Percentiles rank a stretch among this genome's conserved stretches.
phyloP scores from a whole-genome alignment of 2,797 vertebrate genomes.

The Megaceryle alcyon region DNA sequence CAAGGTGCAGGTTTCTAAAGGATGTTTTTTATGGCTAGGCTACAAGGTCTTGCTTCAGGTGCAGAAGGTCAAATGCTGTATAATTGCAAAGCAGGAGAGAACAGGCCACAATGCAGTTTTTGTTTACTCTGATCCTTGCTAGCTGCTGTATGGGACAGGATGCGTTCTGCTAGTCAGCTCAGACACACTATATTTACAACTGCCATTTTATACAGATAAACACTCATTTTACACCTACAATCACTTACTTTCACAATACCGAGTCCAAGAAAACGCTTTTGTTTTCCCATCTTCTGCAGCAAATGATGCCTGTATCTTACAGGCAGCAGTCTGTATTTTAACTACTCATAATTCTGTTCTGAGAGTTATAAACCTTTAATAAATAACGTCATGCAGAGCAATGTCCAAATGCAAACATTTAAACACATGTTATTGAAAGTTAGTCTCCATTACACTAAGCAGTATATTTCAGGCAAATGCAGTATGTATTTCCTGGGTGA shows the following conservation, averaged over 20 bases:
- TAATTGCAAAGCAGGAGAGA: not conserved
- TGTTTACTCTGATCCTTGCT: not conserved
- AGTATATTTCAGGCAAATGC: not conserved
- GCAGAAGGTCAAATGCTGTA: not conserved
- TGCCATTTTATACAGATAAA: not conserved
- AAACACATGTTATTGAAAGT: not conserved
- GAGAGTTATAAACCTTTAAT: not conserved
- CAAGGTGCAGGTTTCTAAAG: not conserved
- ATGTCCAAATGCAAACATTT: not conserved
- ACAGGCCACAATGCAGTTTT: not conserved
- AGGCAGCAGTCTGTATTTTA: not conserved
- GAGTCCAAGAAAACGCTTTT: not conserved
- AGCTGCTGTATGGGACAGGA: not conserved
- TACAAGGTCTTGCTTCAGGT: not conserved
- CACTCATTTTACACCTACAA: not conserved
- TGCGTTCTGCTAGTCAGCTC: not conserved
- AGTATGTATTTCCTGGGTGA: not conserved
- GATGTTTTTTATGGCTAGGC: not conserved
- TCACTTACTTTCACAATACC: not conserved
- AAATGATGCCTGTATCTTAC: not conserved
- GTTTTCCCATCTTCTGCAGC: not conserved
- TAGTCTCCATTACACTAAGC: not conserved
- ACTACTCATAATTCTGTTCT: not conserved
- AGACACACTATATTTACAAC: not conserved
- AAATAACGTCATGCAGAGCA: not conserved